phyloP scores from a whole-genome alignment of 2,888 invertebrate genomes.

The Xestia xanthographa region DNA sequence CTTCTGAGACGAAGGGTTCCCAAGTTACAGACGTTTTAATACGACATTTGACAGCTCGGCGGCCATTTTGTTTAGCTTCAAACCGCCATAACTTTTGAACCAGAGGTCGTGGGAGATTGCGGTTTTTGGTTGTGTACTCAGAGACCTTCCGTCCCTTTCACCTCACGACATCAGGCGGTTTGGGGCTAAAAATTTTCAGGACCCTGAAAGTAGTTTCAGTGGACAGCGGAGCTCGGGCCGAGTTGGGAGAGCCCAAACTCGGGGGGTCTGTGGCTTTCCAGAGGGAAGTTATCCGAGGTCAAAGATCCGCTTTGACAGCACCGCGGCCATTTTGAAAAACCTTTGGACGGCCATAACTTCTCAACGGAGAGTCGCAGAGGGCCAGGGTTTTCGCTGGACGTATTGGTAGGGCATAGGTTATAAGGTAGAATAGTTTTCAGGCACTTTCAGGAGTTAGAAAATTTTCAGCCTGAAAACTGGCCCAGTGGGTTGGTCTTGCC shows the following conservation, averaged over 20 bases:
- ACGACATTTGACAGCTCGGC: slow-evolving; percentile 9
- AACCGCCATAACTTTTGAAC: not conserved
- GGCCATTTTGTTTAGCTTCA: slow-evolving; percentile 2
- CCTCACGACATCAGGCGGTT: not conserved
- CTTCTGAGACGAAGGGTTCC: not conserved
- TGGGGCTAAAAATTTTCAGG: not conserved
- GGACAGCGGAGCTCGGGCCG: too few species aligned
- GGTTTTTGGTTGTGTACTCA: not conserved
- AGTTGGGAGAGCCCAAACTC: slow-evolving; percentile 7
- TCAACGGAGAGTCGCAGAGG: not conserved
- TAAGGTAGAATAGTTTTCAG: too few species aligned
- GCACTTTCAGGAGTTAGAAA: too few species aligned
- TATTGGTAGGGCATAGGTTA: too few species aligned
- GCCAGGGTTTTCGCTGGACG: too few species aligned
- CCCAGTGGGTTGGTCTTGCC: too few species aligned
- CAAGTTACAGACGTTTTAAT: not conserved
- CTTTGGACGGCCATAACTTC: too few species aligned
- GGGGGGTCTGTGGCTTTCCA: not conserved
- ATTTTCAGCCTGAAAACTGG: too few species aligned
- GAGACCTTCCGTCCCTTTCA: too few species aligned
- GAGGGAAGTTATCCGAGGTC: not conserved
- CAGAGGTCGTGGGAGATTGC: not conserved
- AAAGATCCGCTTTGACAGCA: not conserved
- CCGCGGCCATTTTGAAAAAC: not conserved
- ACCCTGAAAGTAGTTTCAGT: not conserved